phyloP scores from a whole-genome alignment of 2,888 invertebrate genomes.

The Sialis lutaria region DNA sequence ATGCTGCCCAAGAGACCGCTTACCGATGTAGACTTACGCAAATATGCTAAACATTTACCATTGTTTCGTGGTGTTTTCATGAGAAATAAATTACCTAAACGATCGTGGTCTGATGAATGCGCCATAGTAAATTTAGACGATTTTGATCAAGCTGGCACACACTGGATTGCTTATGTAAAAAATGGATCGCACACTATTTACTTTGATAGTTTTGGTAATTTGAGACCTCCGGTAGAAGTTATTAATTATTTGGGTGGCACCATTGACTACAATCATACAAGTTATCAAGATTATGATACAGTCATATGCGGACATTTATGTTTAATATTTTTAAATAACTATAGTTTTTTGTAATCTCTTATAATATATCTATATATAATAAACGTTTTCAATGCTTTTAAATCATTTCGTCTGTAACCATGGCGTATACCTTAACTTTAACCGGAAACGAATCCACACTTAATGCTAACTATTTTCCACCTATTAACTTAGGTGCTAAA shows the following conservation, averaged over 20 bases:
- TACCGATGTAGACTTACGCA: conserved; percentile 11
- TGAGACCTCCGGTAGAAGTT: conserved; percentile 15
- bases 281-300: conserved; percentile 14
- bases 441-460: conserved; percentile 13
- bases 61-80: conserved; percentile 14
- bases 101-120: conserved; percentile 13
- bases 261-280: conserved; percentile 14
- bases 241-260: conserved; percentile 4
- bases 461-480: conserved; percentile 13
- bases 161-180: conserved; percentile 21
- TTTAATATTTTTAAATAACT: conserved; percentile 13
- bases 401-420: conserved; percentile 7
- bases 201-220: conserved; percentile 21
- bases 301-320: conserved; percentile 17
- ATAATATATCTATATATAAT: conserved; percentile 4
- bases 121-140: conserved; percentile 17
- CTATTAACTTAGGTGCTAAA: conserved; percentile 12
- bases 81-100: conserved; percentile 9
- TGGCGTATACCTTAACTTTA: conserved; percentile 15
- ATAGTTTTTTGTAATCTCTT: neutral
- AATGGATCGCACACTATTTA: conserved; percentile 15
- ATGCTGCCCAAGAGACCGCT: conserved; percentile 12
- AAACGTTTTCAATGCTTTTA: neutral
- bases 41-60: conserved; percentile 9
- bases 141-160: conserved; percentile 14